phyloP scores from a whole-genome alignment of 2,113 vertebrate species.

The Galbula dea region DNA sequence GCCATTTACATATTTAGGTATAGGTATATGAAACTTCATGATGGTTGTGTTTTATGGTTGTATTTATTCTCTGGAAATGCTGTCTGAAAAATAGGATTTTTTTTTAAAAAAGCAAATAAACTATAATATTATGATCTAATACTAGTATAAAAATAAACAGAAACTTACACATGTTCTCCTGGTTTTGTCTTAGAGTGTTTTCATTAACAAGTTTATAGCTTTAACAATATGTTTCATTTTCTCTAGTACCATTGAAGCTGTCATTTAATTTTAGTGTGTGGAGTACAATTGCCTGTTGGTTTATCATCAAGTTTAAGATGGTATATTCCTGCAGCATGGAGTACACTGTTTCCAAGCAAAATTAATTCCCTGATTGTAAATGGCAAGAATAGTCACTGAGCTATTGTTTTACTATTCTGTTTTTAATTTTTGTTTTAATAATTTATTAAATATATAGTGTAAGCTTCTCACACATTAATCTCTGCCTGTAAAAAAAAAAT shows the following conservation, averaged over 20 bases:
- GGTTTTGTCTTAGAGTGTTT: background rate
- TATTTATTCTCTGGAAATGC: background rate
- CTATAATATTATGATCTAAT: background rate
- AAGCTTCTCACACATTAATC: background rate
- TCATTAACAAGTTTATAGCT: background rate
- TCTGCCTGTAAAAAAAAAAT: background rate
- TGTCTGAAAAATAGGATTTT: background rate
- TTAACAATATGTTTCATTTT: conserved; percentile 15
- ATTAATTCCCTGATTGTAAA: background rate
- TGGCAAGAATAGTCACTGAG: background rate
- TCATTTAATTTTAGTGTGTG: conserved; percentile 11
- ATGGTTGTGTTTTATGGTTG: background rate
- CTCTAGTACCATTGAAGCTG: background rate
- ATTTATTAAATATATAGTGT: background rate
- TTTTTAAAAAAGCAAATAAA: background rate
- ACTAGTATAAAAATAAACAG: background rate
- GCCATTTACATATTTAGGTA: background rate
- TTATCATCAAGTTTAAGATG: background rate
- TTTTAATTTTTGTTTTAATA: background rate
- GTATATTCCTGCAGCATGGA: background rate
- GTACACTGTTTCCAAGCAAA: background rate
- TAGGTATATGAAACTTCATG: background rate
- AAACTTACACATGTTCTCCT: background rate
- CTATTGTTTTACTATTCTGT: background rate
- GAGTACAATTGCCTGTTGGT: background rate